These are phyloP conservation scores for Channa maculata DNA, from an alignment of 2,113 vertebrate species.

Conservation along the genomic window DNA sequence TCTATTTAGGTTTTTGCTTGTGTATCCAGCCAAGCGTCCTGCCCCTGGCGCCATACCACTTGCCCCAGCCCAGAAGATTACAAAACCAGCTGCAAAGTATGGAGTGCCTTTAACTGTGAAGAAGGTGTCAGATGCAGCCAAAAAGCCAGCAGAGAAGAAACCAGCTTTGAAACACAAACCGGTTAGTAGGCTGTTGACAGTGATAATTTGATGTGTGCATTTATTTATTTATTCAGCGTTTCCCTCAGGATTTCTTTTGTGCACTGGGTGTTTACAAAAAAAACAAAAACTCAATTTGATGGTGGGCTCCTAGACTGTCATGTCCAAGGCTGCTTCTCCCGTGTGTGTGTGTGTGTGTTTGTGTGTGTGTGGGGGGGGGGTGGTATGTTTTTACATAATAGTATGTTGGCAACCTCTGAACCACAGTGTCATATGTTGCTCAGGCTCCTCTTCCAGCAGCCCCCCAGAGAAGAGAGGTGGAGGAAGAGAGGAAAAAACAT, in stretches of 20 bases:
- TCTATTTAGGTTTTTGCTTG: neutral
- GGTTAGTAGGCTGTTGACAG: constrained; percentile 75
- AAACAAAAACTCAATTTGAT: neutral
- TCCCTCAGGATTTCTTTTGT: neutral
- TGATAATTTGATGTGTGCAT: neutral
- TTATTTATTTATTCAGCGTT: neutral
- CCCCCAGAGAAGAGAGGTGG: constrained; percentile 87
- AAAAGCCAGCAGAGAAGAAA: constrained; percentile 87
- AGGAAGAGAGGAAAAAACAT: constrained; percentile 90
- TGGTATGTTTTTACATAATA: constrained; percentile 35
- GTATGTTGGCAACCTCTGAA: constrained; percentile 79
- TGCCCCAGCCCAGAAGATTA: constrained; percentile 91
- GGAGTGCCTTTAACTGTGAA: constrained; percentile 93
- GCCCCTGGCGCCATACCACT: constrained; percentile 82
- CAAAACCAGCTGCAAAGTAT: constrained; percentile 96
- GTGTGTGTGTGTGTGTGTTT: constrained; percentile 24
- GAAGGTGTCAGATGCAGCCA: constrained; percentile 85
- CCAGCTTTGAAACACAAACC: constrained; percentile 85
- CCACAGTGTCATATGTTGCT: constrained; percentile 87
- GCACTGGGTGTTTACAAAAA: neutral
- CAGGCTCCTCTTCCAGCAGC: constrained; percentile 85
- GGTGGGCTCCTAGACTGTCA: constrained; percentile 13
- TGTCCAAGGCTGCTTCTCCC: constrained; percentile 30
- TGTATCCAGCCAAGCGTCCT: constrained; percentile 86
- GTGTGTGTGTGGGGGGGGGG: constrained; percentile 48